Conservation (phyloP, 1,140 invertebrate species). For the Drosophila yakuba region DNA sequence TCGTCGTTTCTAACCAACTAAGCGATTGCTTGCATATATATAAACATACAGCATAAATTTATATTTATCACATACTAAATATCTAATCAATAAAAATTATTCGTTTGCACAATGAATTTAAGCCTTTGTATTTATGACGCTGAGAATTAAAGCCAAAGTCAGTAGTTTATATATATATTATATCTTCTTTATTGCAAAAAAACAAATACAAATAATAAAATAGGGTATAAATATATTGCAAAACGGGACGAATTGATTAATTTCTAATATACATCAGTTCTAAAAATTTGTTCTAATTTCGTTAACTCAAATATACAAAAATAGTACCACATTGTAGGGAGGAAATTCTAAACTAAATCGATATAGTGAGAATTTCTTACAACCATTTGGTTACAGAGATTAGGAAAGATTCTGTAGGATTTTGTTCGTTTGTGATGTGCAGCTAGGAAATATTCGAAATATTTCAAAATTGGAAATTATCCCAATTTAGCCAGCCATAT, state of each 20-base stretch:
- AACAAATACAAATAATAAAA: constrained; percentile 49
- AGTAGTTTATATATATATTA: constrained; percentile 27
- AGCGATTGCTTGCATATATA: constrained; percentile 37
- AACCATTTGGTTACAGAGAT: constrained; percentile 65
- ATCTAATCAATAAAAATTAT: constrained; percentile 83
- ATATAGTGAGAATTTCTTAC: constrained; percentile 67
- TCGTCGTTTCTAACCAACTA: constrained; percentile 28
- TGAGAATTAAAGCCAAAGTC: neutral
- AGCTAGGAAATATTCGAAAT: constrained; percentile 3
- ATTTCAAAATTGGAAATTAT: constrained; percentile 1
- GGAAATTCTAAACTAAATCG: constrained; percentile 58
- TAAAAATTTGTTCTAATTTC: constrained; percentile 69
- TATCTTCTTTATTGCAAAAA: constrained; percentile 46
- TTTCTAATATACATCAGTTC: constrained; percentile 67
- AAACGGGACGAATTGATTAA: constrained; percentile 62
- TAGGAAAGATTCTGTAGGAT: constrained; percentile 42
- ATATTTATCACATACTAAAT: constrained; percentile 70
- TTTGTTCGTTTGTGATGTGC: constrained; percentile 56
- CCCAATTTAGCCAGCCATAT: neutral
- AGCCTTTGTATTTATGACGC: neutral
- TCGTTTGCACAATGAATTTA: constrained; percentile 71
- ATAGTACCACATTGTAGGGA: constrained; percentile 38
- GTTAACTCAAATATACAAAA: constrained; percentile 38
- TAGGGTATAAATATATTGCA: constrained; percentile 57
- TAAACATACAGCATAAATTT: constrained; percentile 44